phyloP scores from a whole-genome alignment of 2,113 vertebrate genomes.

The Mesoclemmys tuberculata region DNA sequence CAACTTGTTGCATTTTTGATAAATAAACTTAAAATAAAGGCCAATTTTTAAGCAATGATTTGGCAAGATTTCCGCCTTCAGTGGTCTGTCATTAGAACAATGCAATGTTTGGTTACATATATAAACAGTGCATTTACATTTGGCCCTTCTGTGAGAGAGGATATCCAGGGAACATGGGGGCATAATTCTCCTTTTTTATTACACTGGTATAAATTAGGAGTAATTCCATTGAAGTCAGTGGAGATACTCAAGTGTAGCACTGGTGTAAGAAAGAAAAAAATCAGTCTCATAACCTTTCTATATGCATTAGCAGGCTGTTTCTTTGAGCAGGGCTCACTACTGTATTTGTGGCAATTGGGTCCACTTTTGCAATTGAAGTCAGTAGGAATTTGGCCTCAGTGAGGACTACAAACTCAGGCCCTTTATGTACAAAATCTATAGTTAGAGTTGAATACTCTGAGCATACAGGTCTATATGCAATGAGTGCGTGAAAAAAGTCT shows the following conservation, averaged over 20 bases:
- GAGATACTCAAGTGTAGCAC: not conserved
- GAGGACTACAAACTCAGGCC: not conserved
- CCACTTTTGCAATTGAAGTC: not conserved
- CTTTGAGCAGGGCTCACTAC: not conserved
- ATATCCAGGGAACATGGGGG: not conserved
- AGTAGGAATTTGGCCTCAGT: not conserved
- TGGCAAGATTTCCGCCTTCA: not conserved
- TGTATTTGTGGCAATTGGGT: not conserved
- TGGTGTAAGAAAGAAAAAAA: not conserved
- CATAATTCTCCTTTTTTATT: not conserved
- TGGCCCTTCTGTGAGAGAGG: not conserved
- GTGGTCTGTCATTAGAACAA: not conserved
- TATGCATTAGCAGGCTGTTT: not conserved
- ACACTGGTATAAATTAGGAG: not conserved
- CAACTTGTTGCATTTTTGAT: not conserved
- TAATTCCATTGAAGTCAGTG: not conserved
- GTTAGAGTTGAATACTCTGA: not conserved
- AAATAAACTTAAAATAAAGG: not conserved
- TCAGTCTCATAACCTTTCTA: not conserved
- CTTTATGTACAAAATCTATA: not conserved
- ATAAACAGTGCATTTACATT: not conserved
- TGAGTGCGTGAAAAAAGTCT: fast-evolving
- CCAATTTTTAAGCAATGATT: not conserved
- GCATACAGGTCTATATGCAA: not conserved
- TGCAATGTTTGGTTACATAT: not conserved